Conservation (phyloP, 1,140 invertebrate species). For the Hyphantria cunea region DNA sequence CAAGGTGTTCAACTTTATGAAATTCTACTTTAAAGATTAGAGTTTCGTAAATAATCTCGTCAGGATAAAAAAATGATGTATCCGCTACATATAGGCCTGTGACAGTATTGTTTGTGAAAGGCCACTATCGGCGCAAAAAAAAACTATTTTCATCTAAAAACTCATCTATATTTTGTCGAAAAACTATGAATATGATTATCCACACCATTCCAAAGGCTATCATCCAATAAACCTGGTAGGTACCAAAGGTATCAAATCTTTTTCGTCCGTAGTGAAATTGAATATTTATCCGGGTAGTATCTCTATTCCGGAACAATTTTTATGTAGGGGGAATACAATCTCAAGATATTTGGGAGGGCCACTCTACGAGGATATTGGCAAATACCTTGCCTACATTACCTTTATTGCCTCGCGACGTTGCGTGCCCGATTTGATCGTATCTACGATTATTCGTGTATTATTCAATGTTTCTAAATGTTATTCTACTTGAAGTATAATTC, state of each 20-base stretch:
- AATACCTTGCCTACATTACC: slow-evolving; percentile 80
- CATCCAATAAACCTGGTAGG: slow-evolving; percentile 78
- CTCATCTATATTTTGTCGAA: slow-evolving; percentile 54
- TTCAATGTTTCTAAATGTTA: slow-evolving; percentile 63
- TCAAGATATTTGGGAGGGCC: slow-evolving; percentile 78
- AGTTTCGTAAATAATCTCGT: no score
- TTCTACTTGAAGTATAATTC: slow-evolving; percentile 35
- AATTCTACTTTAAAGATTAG: no score
- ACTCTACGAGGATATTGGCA: slow-evolving; percentile 77
- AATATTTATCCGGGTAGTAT: slow-evolving; percentile 82
- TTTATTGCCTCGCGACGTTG: slow-evolving; percentile 77
- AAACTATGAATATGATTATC: slow-evolving; percentile 81
- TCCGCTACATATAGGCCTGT: slow-evolving; percentile 15
- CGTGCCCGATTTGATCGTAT: slow-evolving; percentile 67
- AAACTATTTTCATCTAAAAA: slow-evolving; percentile 45
- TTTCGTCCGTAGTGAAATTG: slow-evolving; percentile 80
- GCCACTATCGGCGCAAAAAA: slow-evolving; percentile 18
- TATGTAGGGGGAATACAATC: slow-evolving; percentile 80
- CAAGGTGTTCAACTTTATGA: no score
- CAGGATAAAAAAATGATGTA: not conserved
- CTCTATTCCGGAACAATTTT: slow-evolving; percentile 81
- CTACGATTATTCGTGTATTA: slow-evolving; percentile 70
- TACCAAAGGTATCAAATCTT: slow-evolving; percentile 80
- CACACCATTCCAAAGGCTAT: slow-evolving; percentile 76
- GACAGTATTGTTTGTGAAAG: slow-evolving; percentile 7